Evolutionary conservation across 2,797 vertebrate genomes (phyloP).

Genomic region (Australoheros facetus): DNA sequence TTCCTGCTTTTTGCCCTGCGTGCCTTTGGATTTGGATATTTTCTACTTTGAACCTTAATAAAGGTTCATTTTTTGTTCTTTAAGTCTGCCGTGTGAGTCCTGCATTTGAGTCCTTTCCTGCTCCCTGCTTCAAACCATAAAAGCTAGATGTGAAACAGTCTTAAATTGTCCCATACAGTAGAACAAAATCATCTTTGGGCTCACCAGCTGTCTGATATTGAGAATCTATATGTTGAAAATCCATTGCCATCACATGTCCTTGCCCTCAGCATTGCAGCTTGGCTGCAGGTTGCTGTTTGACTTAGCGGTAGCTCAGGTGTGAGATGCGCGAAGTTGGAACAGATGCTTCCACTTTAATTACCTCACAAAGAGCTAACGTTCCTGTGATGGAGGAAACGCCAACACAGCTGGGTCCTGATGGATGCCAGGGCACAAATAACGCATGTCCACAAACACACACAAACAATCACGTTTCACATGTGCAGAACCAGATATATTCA

Average conservation of each 20-base stretch:
- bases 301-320: slow-evolving; percentile 67
- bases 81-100: neutral
- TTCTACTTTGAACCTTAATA: neutral
- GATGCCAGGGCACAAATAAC: slow-evolving; percentile 52
- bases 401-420: slow-evolving; percentile 73
- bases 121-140: too few species aligned
- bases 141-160: too few species aligned
- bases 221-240: neutral
- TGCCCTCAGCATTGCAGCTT: neutral
- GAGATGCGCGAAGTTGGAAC: slow-evolving; percentile 44
- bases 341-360: slow-evolving; percentile 77
- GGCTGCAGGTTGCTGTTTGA: slow-evolving; percentile 36
- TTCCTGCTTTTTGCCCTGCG: neutral
- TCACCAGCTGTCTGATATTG: neutral
- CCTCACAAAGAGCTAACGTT: slow-evolving; percentile 64
- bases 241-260: neutral
- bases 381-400: slow-evolving; percentile 66
- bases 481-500: slow-evolving; percentile 56
- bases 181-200: neutral
- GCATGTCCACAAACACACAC: slow-evolving; percentile 8
- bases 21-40: neutral
- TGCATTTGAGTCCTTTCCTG: neutral
- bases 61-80: neutral
- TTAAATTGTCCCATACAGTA: neutral
- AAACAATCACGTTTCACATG: slow-evolving; percentile 22